A percentile compares a stretch with the other conserved stretches of the same genome.
phyloP scores from a whole-genome alignment of 92 coral and sea anemone genomes.

The Zoanthus sansibaricus region DNA sequence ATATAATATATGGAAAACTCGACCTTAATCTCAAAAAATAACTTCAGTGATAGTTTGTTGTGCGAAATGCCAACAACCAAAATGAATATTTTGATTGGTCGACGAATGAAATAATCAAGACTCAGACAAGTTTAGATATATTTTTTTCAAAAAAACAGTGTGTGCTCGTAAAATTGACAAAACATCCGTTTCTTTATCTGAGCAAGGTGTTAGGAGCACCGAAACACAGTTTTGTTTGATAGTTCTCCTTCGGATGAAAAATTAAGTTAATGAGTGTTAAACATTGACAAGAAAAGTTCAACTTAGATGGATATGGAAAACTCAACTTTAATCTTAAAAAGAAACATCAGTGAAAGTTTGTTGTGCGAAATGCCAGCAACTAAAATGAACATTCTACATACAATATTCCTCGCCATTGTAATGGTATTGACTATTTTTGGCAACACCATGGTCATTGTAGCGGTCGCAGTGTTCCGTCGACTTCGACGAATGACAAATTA shows the following conservation, averaged over 20 bases:
- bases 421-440: constrained; percentile 85
- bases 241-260: not conserved
- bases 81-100: constrained; percentile 50
- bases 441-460: constrained; percentile 83
- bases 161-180: not conserved
- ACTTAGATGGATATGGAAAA: constrained; percentile 7
- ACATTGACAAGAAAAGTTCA: not conserved
- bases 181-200: not conserved
- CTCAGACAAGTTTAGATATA: not conserved
- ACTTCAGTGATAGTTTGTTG: not conserved
- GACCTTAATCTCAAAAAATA: not conserved
- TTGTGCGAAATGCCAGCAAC: constrained; percentile 64
- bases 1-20: constrained; percentile 8
- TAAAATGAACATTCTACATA: constrained; percentile 67
- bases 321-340: not conserved
- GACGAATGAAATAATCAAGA: not conserved
- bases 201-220: not conserved
- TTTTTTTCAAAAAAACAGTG: not conserved
- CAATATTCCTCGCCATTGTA: constrained; percentile 72
- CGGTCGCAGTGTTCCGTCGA: constrained; percentile 78
- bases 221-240: not conserved
- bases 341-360: not conserved
- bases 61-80: constrained; percentile 68
- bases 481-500: constrained; percentile 88
- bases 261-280: not conserved